These are phyloP conservation scores for Cricetomys ansorgei DNA, from an alignment of 2,113 vertebrate genomes.

Conservation along the genomic window DNA sequence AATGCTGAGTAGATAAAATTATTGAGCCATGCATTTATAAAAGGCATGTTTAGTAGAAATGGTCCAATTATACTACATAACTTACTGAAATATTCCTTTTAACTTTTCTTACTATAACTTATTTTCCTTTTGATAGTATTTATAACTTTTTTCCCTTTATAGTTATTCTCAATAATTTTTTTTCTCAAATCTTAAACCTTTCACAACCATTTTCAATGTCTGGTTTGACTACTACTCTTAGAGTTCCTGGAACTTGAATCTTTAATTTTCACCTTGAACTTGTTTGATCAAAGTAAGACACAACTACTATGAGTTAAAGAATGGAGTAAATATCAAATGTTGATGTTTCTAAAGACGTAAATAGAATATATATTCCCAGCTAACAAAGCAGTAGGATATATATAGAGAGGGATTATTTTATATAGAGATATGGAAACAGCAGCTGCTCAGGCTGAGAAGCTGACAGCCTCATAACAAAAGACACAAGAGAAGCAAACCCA, in stretches of 20 bases:
- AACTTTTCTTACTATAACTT: background rate
- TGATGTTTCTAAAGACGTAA: background rate
- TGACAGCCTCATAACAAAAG: background rate
- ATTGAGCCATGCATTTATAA: background rate
- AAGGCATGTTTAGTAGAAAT: background rate
- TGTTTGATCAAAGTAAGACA: background rate
- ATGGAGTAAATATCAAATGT: background rate
- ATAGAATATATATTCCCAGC: background rate
- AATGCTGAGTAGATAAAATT: background rate
- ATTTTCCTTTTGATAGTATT: background rate
- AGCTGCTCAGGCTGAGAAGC: background rate
- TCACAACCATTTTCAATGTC: background rate
- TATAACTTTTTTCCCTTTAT: background rate
- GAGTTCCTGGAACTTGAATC: background rate
- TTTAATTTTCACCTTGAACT: background rate
- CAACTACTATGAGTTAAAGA: background rate
- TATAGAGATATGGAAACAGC: background rate
- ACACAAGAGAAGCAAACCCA: background rate
- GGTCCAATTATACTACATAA: slow-evolving; percentile 51
- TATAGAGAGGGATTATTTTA: too few relatives aligned
- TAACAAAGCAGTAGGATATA: background rate
- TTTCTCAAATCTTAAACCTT: background rate
- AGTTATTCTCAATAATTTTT: background rate
- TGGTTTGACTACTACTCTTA: background rate
- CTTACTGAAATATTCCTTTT: background rate